Percentiles rank a stretch among this genome's conserved stretches.
phyloP scores from a whole-genome alignment of 2,113 vertebrate species.

The Philantomba maxwellii region DNA sequence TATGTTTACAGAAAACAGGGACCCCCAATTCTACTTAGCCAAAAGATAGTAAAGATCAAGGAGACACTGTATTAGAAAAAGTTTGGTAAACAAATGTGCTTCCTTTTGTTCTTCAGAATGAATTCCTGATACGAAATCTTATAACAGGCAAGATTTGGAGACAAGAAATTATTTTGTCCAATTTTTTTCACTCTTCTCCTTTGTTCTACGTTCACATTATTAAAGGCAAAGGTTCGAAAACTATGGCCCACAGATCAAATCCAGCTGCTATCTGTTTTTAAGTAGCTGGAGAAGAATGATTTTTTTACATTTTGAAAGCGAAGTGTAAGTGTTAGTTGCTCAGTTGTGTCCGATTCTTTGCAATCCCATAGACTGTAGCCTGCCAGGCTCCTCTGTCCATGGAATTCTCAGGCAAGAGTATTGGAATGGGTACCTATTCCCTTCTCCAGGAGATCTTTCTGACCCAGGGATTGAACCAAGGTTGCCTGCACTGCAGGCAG shows the following conservation, averaged over 20 bases:
- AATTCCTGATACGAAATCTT: neutral
- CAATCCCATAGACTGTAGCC: neutral
- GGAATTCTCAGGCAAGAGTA: neutral
- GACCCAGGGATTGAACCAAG: neutral
- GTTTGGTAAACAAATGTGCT: neutral
- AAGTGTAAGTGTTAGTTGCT: neutral
- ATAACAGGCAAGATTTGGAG: neutral
- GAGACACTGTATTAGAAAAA: neutral
- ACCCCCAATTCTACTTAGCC: neutral
- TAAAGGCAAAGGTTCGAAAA: neutral
- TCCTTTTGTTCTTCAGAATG: neutral
- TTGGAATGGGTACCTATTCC: neutral
- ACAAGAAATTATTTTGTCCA: neutral
- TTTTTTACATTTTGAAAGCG: neutral
- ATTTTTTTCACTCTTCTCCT: neutral
- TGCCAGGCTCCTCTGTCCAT: neutral
- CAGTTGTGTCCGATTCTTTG: neutral
- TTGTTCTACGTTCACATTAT: neutral
- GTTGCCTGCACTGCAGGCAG: neutral
- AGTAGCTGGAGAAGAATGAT: neutral
- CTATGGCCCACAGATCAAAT: neutral
- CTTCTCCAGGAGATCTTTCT: neutral
- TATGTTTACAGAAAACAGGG: neutral
- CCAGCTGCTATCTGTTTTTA: neutral
- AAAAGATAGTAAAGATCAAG: neutral